Percentiles rank a stretch among this genome's conserved stretches.
Evolutionary conservation across 2,888 invertebrate species (phyloP).

Genomic region (Dasypolia templi): DNA sequence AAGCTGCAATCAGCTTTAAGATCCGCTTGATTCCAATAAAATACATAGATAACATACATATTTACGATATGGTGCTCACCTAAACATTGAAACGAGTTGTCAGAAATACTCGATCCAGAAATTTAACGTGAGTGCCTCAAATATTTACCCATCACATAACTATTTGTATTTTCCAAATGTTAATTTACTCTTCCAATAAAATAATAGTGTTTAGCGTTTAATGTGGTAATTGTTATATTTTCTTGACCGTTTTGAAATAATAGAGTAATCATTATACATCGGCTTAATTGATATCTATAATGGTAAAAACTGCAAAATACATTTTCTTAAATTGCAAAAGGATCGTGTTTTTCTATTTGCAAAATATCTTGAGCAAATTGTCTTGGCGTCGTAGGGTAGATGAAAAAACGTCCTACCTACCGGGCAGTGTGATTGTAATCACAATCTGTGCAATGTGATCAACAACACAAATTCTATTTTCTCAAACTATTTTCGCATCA

Average conservation of each 20-base stretch:
- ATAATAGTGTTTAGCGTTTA: constrained; percentile 14
- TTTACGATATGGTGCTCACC: constrained; percentile 63
- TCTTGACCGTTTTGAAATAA: constrained; percentile 1
- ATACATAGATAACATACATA: constrained; percentile 51
- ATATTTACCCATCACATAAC: constrained; percentile 66
- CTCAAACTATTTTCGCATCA: background rate
- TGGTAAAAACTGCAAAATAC: background rate
- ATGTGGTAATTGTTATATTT: background rate
- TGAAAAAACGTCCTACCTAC: background rate
- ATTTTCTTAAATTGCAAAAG: background rate
- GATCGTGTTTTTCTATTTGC: background rate
- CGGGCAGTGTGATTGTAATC: background rate
- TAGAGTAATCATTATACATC: too few species aligned
- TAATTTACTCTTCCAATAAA: constrained; percentile 39
- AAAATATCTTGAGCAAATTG: background rate
- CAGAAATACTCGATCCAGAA: constrained; percentile 69
- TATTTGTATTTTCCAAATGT: constrained; percentile 55
- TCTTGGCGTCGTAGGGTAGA: background rate
- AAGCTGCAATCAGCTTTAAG: constrained; percentile 61
- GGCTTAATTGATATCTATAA: background rate
- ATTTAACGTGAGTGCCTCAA: constrained; percentile 69
- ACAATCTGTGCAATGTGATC: background rate
- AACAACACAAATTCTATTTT: background rate
- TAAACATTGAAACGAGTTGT: constrained; percentile 70
- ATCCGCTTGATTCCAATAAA: constrained; percentile 62